Evolutionary conservation across 2,888 invertebrate species (phyloP), one percentile per base, ranked within the genome.

Genomic region (Rhyacophila evoluta): DNA sequence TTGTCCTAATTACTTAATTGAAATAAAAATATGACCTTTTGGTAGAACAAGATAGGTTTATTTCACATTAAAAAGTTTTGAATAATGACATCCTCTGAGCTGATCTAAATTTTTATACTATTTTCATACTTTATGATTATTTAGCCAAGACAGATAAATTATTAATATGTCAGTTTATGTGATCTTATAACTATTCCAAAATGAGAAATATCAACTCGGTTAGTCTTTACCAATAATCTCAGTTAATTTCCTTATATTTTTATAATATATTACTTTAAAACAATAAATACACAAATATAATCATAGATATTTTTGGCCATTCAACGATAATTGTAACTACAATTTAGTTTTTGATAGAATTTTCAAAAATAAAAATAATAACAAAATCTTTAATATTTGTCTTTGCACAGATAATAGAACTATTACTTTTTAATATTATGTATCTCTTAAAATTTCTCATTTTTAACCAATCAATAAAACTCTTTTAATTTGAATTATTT

Each of bases 391-490:
- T 55, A 55, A 55, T 55, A 55, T 55, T 55, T 55, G 55, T 55
- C 55, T 55, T 55, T 55, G 25, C 55, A 25, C 55, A 55, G 55
- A 19, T 55, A 55, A n/a, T n/a, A n/a, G n/a, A 55, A 19, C 25
- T 12, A 6, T 55, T 55, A 19, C 25, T 19, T 19, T 55, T 55
- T 55, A n/a, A n/a, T n/a, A 33, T 33, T 55, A 10, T 19, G 1
- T 8, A 25, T 5, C 55, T 55, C 19, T 55, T 55, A 55, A 25
- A 55, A 55, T 55, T 8, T 55, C 55, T 55, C 55, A 55, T 25
- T 25, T 55, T 55, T 55, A 55, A 55, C n/a, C 55, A 55, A 25
- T 55, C 10, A 55, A 55, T 55, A 55, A 55, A 55, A 55, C 19
- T 19, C 55, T 55, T 41, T 39, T 55, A 19, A 19, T 55, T 19